Conservation (phyloP, 2,888 invertebrate species). For the Acrobeloides nanus region DNA sequence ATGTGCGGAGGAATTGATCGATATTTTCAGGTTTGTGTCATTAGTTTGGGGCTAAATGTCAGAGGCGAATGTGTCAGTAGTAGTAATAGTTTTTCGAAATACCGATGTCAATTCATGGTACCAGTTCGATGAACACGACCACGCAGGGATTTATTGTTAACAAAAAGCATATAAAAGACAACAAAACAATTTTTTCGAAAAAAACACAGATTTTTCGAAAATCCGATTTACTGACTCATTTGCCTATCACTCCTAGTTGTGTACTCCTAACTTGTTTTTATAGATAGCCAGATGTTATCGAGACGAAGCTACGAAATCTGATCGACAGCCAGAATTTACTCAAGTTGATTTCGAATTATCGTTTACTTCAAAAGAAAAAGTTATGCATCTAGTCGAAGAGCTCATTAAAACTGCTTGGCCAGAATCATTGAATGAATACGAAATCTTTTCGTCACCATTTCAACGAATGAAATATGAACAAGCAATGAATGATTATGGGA, state of each 20-base stretch:
- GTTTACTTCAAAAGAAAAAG: slow-evolving; percentile 70
- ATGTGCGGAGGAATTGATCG: slow-evolving; percentile 93
- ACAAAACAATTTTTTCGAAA: too few species aligned
- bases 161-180: too few species aligned
- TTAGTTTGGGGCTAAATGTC: too few species aligned
- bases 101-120: background rate
- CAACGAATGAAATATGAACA: slow-evolving; percentile 70
- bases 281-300: slow-evolving; percentile 74
- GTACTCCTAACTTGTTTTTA: too few species aligned
- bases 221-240: too few species aligned
- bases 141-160: too few species aligned
- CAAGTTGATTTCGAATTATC: slow-evolving; percentile 92
- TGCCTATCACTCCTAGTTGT: too few species aligned
- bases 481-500: slow-evolving; percentile 76
- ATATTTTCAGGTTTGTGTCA: slow-evolving; percentile 63
- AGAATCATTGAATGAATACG: slow-evolving; percentile 49
- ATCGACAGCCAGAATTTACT: slow-evolving; percentile 95
- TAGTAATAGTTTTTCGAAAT: slow-evolving; percentile 7
- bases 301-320: slow-evolving; percentile 74
- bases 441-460: slow-evolving; percentile 62
- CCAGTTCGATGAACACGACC: too few species aligned
- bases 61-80: too few species aligned
- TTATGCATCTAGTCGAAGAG: slow-evolving; percentile 74
- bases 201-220: too few species aligned
- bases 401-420: slow-evolving; percentile 71